A percentile compares a stretch with the other conserved stretches of the same genome.
Conservation (phyloP, 2,113 vertebrate genomes). For the Toxotes jaculatrix region DNA sequence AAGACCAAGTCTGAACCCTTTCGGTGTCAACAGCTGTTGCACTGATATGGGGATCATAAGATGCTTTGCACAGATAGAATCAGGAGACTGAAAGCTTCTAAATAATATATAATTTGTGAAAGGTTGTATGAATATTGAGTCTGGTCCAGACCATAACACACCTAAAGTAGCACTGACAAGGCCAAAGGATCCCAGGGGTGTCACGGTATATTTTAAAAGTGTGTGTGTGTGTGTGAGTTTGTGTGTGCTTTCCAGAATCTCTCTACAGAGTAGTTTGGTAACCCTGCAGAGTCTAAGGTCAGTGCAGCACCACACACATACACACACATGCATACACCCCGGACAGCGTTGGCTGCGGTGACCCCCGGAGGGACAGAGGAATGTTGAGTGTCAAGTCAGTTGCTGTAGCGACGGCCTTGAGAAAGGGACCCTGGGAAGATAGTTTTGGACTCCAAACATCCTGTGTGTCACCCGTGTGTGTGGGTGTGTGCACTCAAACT, state of each 20-base stretch:
- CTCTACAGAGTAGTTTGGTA: slow-evolving; percentile 48
- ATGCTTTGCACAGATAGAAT: background rate
- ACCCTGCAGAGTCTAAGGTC: slow-evolving; percentile 50
- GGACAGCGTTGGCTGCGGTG: slow-evolving; percentile 62
- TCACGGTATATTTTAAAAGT: background rate
- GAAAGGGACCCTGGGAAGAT: slow-evolving; percentile 81
- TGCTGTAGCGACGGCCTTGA: slow-evolving; percentile 73
- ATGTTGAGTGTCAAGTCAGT: slow-evolving; percentile 77
- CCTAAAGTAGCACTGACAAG: background rate
- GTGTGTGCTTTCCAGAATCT: slow-evolving; percentile 22
- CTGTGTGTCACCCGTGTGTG: slow-evolving; percentile 74
- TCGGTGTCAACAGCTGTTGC: background rate
- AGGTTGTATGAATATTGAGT: background rate
- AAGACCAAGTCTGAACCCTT: background rate
- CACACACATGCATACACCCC: slow-evolving; percentile 40
- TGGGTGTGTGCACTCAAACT: slow-evolving; percentile 56
- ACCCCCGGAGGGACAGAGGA: slow-evolving; percentile 76
- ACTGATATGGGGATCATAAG: background rate
- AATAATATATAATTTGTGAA: background rate
- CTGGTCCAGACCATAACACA: background rate
- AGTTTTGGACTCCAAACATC: slow-evolving; percentile 78
- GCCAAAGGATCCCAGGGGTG: background rate
- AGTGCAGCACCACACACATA: slow-evolving; percentile 33
- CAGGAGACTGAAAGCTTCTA: background rate
- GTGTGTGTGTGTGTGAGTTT: background rate